These are phyloP conservation scores for Ariopsis seemanni DNA, from an alignment of 2,113 vertebrate genomes.

Conservation along the genomic window DNA sequence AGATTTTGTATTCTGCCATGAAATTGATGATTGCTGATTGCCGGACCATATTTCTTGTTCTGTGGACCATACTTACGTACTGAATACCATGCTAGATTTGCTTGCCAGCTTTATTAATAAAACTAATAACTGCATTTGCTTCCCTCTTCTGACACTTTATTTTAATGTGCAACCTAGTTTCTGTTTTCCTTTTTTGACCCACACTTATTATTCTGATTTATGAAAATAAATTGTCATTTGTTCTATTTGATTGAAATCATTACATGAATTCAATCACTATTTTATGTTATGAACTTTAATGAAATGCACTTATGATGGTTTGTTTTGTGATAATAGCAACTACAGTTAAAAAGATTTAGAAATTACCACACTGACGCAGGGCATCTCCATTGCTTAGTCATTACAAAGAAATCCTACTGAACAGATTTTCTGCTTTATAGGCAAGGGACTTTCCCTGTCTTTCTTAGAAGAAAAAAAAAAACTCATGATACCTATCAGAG, in stretches of 20 bases:
- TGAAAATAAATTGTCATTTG: not conserved
- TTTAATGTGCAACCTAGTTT: not conserved
- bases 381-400: slow-evolving; percentile 38
- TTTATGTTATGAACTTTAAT: not conserved
- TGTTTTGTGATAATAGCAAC: not conserved
- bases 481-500: slow-evolving; percentile 10
- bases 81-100: not conserved
- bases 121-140: not conserved
- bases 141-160: not conserved
- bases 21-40: not conserved
- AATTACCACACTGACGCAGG: slow-evolving; percentile 9
- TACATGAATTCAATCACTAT: not conserved
- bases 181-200: not conserved
- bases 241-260: not conserved
- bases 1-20: too few species aligned
- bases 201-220: not conserved
- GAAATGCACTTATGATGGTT: not conserved
- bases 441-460: slow-evolving; percentile 32
- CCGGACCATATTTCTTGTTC: not conserved
- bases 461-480: slow-evolving; percentile 19
- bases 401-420: slow-evolving; percentile 27
- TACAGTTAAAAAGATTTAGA: not conserved
- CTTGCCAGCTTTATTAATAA: not conserved
- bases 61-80: not conserved
- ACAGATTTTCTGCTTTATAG: not conserved